A percentile compares a stretch with the other conserved stretches of the same genome.
phyloP scores from a whole-genome alignment of 2,888 invertebrate species.

The Bombylius major region DNA sequence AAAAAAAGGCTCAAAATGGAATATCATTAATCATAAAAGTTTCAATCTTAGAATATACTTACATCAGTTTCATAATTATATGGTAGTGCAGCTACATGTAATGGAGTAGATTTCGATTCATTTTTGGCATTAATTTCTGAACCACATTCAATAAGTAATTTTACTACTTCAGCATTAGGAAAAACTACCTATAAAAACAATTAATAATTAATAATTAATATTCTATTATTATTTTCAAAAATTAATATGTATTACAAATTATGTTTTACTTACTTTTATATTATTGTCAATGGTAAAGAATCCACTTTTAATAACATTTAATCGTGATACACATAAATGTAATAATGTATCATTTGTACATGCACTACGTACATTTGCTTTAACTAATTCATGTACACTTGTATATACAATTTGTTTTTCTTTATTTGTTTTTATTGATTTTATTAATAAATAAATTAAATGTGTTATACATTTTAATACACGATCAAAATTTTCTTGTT shows the following conservation, averaged over 20 bases:
- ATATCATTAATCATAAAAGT: neutral
- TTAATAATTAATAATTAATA: too few relatives aligned
- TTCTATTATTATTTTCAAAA: neutral
- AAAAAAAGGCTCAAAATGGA: neutral
- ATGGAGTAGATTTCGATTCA: conserved; percentile 61
- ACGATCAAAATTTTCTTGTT: conserved; percentile 71
- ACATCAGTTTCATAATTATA: conserved; percentile 59
- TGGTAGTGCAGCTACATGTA: conserved; percentile 68
- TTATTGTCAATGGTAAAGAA: conserved; percentile 58
- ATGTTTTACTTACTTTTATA: conserved; percentile 30
- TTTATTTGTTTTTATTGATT: conserved; percentile 43
- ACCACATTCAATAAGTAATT: conserved; percentile 63
- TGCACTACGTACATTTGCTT: conserved; percentile 44
- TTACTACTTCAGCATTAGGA: conserved; percentile 56
- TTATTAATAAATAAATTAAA: conserved; percentile 53
- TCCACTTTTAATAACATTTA: conserved; percentile 64
- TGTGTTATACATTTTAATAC: conserved; percentile 68
- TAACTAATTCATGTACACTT: conserved; percentile 44
- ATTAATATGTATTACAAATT: neutral
- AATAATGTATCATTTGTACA: conserved; percentile 66
- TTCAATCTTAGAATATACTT: conserved; percentile 21
- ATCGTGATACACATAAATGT: conserved; percentile 67
- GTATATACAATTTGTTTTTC: conserved; percentile 37
- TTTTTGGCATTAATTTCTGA: conserved; percentile 65
- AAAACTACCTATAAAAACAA: conserved; percentile 48